Conservation (phyloP, 2,113 vertebrate genomes). For the Sylvia atricapilla region DNA sequence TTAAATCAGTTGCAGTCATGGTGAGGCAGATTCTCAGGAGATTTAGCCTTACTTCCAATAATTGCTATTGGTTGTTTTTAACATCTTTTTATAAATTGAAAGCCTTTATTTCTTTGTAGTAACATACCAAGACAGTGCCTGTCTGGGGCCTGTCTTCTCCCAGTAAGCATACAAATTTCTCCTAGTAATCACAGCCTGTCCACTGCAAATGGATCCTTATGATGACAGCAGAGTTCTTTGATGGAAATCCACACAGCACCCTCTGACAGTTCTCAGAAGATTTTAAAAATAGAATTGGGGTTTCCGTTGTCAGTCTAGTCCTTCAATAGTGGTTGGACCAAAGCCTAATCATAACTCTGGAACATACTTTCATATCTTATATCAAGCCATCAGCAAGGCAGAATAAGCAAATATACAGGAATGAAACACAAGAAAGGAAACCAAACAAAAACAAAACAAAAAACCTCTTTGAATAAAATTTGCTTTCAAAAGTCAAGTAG, state of each 20-base stretch:
- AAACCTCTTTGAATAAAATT: background rate
- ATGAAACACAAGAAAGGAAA: background rate
- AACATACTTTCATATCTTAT: conserved; percentile 47
- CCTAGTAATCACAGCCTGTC: conserved; percentile 68
- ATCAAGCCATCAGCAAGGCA: conserved; percentile 44
- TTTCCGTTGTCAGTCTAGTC: conserved; percentile 55
- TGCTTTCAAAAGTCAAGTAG: background rate
- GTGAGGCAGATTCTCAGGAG: background rate
- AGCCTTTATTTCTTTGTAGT: background rate
- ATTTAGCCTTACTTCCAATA: background rate
- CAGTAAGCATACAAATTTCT: background rate
- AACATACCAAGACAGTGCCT: background rate
- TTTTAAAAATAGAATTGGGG: conserved; percentile 80
- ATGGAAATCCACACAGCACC: conserved; percentile 75
- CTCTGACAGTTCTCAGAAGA: conserved; percentile 64
- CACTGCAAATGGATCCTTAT: conserved; percentile 67
- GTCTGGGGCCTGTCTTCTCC: background rate
- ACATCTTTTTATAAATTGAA: background rate
- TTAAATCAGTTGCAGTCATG: background rate
- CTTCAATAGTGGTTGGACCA: conserved; percentile 2
- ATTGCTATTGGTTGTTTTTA: background rate
- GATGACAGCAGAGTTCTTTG: conserved; percentile 74
- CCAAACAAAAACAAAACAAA: background rate
- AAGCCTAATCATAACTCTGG: conserved; percentile 24
- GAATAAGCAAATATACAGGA: background rate